Evolutionary conservation across 2,888 invertebrate species (phyloP).

Genomic region (Anaspis maculata): DNA sequence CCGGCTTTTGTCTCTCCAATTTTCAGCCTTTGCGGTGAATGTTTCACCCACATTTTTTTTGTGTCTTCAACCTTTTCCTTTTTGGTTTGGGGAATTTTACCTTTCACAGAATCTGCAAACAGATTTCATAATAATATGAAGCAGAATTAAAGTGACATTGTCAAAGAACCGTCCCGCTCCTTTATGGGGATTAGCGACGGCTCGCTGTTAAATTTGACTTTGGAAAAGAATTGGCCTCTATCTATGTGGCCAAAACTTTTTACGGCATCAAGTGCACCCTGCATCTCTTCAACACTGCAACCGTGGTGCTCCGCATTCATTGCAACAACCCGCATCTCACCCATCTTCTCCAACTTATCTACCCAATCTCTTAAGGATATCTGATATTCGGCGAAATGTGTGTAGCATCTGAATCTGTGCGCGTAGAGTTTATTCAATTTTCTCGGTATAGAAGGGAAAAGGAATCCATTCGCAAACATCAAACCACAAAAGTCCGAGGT

Average conservation of each 20-base stretch:
- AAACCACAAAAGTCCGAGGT: neutral
- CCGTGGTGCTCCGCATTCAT: neutral
- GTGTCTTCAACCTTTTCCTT: no score
- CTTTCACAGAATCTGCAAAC: no score
- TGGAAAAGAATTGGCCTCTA: neutral
- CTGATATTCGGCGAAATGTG: neutral
- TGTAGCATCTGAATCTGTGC: neutral
- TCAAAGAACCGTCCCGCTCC: no score
- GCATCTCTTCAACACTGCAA: neutral
- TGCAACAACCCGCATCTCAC: neutral
- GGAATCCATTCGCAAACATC: neutral
- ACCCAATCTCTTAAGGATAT: neutral
- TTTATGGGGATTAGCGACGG: neutral
- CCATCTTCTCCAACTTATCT: neutral
- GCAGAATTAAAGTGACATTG: no score
- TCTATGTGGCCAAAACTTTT: neutral
- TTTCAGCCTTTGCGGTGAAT: no score
- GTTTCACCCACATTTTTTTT: no score
- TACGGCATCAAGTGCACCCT: neutral
- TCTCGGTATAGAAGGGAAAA: neutral
- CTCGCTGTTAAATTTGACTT: neutral
- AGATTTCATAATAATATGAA: no score
- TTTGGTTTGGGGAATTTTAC: no score
- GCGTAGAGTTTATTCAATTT: neutral
- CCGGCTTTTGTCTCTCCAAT: no score